phyloP scores from a whole-genome alignment of 2,888 invertebrate species.

The Silvanus unidentatus region DNA sequence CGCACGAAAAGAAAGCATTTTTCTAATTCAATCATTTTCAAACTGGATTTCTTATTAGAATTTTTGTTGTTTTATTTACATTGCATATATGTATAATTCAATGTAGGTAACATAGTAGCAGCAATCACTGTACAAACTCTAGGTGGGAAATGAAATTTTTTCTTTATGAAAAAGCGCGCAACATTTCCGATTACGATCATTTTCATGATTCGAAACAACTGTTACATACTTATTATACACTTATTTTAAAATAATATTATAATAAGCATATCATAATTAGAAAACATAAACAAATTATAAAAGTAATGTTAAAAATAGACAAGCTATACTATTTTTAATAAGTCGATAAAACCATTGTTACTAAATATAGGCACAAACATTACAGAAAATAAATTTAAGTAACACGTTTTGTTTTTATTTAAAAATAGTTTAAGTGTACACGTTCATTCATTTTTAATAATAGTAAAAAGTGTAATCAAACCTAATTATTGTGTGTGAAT shows the following conservation, averaged over 20 bases:
- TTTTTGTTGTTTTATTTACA: too few relatives aligned
- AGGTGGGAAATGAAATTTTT: too few relatives aligned
- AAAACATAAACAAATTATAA: slow-evolving; percentile 21
- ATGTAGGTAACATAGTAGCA: too few relatives aligned
- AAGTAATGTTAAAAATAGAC: slow-evolving; percentile 29
- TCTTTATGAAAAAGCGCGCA: too few relatives aligned
- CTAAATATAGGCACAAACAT: slow-evolving; percentile 38
- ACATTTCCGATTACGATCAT: too few relatives aligned
- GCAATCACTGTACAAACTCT: too few relatives aligned
- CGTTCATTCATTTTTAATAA: background rate
- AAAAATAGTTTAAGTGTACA: slow-evolving; percentile 23
- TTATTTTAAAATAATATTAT: background rate
- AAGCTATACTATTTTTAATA: slow-evolving; percentile 36
- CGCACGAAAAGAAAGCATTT: too few relatives aligned
- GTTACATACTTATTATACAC: too few relatives aligned
- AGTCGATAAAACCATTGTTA: slow-evolving; percentile 37
- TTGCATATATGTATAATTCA: too few relatives aligned
- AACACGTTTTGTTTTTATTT: slow-evolving; percentile 28
- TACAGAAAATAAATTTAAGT: slow-evolving; percentile 23
- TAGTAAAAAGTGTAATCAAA: background rate
- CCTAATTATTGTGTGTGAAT: background rate
- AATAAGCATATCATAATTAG: slow-evolving; percentile 15
- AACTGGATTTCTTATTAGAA: too few relatives aligned
- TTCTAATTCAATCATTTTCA: too few relatives aligned
- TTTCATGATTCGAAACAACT: too few relatives aligned